Conservation (phyloP, 2,888 invertebrate species). For the Macroteleia sp. region DNA sequence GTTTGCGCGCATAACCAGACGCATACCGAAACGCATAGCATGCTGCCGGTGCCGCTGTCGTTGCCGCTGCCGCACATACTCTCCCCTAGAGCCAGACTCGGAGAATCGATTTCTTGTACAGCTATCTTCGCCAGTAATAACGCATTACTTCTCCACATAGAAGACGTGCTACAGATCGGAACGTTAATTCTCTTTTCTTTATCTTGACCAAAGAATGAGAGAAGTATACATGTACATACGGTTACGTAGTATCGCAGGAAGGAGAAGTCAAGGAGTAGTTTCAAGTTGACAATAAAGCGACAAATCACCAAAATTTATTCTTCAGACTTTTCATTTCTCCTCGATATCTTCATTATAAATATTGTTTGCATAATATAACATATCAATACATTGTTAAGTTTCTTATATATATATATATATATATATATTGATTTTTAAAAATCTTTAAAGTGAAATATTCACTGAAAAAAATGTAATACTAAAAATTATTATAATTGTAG, state of each 20-base stretch:
- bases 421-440: too few species aligned
- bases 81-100: slow-evolving; percentile 53
- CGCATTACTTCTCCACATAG: slow-evolving; percentile 47
- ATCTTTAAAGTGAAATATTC: too few species aligned
- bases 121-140: slow-evolving; percentile 47
- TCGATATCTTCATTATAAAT: too few species aligned
- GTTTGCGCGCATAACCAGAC: slow-evolving; percentile 41
- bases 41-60: too few species aligned
- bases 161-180: slow-evolving; percentile 52
- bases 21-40: slow-evolving; percentile 53
- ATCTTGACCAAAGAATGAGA: slow-evolving; percentile 35
- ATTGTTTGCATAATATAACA: too few species aligned
- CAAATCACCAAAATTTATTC: slow-evolving; percentile 12
- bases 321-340: background rate
- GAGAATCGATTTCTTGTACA: slow-evolving; percentile 52
- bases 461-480: too few species aligned
- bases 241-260: slow-evolving; percentile 7
- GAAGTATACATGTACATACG: slow-evolving; percentile 16
- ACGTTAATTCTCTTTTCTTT: slow-evolving; percentile 55
- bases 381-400: too few species aligned
- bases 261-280: too few species aligned
- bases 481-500: too few species aligned
- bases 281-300: too few species aligned
- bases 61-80: slow-evolving; percentile 17
- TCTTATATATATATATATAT: too few species aligned